phyloP scores from a whole-genome alignment of 2,113 vertebrate species.

The Rhabdornis inornatus region DNA sequence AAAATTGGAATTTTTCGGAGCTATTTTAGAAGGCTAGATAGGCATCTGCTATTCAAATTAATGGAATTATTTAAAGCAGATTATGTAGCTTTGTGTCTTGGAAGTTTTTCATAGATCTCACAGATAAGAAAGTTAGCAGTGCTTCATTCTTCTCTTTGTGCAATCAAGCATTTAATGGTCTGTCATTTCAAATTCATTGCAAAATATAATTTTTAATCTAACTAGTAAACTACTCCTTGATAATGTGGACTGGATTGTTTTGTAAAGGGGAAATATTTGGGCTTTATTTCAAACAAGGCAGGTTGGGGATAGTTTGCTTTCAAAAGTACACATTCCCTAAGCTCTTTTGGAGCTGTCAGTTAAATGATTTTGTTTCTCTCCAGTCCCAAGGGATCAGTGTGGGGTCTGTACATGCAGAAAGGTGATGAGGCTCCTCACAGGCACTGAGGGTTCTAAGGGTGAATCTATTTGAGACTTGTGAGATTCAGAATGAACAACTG shows the following conservation, averaged over 20 bases:
- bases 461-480: accelerated
- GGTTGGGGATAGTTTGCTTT: neutral
- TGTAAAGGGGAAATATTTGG: neutral
- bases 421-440: neutral
- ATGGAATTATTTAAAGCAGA: neutral
- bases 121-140: neutral
- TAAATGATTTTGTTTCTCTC: neutral
- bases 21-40: neutral
- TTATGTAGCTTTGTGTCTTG: neutral
- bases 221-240: neutral
- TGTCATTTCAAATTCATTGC: neutral
- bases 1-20: neutral
- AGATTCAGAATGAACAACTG: neutral
- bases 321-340: neutral
- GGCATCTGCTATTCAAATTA: neutral
- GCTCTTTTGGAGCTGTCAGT: neutral
- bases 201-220: neutral
- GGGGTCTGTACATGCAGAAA: neutral
- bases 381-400: neutral
- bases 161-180: neutral
- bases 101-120: neutral
- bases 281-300: neutral
- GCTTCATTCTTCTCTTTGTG: neutral
- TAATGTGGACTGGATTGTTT: neutral
- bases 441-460: neutral